phyloP scores from a whole-genome alignment of 2,888 invertebrate species.

The Rambutsinella grinnellia region DNA sequence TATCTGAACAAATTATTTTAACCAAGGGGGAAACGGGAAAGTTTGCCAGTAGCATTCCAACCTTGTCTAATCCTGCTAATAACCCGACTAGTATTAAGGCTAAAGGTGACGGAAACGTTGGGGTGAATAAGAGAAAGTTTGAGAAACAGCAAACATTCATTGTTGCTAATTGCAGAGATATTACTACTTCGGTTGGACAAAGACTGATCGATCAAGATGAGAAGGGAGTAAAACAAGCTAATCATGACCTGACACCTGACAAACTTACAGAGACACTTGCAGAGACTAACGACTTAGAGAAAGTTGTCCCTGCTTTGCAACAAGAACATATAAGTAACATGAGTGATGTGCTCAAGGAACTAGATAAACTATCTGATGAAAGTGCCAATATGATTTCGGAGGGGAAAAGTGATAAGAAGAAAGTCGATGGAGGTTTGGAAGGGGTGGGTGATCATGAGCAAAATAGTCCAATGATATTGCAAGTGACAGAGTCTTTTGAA shows the following conservation, averaged over 20 bases:
- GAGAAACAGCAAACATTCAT: conserved; percentile 46
- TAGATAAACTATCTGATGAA: too few relatives aligned
- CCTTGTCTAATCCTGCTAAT: conserved; percentile 16
- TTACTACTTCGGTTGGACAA: conserved; percentile 35
- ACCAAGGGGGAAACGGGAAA: too few relatives aligned
- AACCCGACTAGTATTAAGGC: conserved; percentile 19
- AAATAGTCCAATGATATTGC: not conserved
- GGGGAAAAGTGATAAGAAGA: too few relatives aligned
- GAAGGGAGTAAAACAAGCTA: too few relatives aligned
- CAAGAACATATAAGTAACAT: too few relatives aligned
- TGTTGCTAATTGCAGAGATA: conserved; percentile 41
- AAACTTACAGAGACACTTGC: too few relatives aligned
- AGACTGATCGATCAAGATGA: conserved; percentile 33
- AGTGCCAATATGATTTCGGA: too few relatives aligned
- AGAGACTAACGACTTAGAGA: too few relatives aligned
- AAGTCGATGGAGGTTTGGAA: too few relatives aligned
- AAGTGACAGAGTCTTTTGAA: not conserved
- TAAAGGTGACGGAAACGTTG: conserved; percentile 2
- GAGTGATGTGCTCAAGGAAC: too few relatives aligned
- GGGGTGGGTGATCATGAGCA: not conserved
- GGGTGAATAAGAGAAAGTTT: conserved; percentile 12
- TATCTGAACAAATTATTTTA: too few relatives aligned
- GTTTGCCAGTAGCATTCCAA: too few relatives aligned
- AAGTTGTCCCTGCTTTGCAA: not conserved
- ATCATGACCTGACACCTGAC: conserved; percentile 22